Percentiles rank a stretch among this genome's conserved stretches.
Conservation (phyloP, 53 echinoderm and acorn worm genomes). For the Paracentrotus lividus region DNA sequence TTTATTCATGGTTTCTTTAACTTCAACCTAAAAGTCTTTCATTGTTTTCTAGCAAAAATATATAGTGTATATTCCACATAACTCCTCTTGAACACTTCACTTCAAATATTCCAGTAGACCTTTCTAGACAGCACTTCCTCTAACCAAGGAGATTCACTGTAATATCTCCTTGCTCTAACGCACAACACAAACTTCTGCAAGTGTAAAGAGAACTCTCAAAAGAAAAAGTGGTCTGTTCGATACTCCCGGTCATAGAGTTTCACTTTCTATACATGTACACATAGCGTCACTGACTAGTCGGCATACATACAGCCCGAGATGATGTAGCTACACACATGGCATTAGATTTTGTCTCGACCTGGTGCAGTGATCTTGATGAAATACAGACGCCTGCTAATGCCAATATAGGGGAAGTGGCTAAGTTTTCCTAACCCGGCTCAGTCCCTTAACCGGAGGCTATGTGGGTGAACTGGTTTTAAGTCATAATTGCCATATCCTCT, state of each 20-base stretch:
- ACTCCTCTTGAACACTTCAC: background rate
- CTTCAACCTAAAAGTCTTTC: constrained; percentile 11
- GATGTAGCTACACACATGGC: background rate
- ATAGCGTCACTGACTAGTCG: constrained; percentile 5
- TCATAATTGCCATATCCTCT: constrained; percentile 53
- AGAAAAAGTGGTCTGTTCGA: background rate
- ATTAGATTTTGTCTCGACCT: constrained; percentile 18
- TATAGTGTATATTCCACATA: constrained; percentile 40
- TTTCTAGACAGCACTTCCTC: background rate
- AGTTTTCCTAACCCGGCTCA: constrained; percentile 9
- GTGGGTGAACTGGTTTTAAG: constrained; percentile 37
- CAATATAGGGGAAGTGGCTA: constrained; percentile 12
- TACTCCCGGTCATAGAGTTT: background rate
- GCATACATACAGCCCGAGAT: background rate
- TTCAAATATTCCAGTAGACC: background rate
- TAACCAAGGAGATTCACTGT: too few species aligned
- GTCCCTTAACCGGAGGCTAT: background rate
- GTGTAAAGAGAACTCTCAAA: constrained; percentile 3
- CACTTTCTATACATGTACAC: constrained; percentile 28
- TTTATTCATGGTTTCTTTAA: constrained; percentile 56
- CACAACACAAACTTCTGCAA: background rate
- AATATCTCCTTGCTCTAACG: too few species aligned
- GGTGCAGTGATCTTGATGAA: background rate
- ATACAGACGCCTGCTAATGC: constrained; percentile 20
- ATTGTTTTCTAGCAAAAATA: background rate